Conservation (phyloP, 2,797 vertebrate genomes). For the Podarcis siculus region DNA sequence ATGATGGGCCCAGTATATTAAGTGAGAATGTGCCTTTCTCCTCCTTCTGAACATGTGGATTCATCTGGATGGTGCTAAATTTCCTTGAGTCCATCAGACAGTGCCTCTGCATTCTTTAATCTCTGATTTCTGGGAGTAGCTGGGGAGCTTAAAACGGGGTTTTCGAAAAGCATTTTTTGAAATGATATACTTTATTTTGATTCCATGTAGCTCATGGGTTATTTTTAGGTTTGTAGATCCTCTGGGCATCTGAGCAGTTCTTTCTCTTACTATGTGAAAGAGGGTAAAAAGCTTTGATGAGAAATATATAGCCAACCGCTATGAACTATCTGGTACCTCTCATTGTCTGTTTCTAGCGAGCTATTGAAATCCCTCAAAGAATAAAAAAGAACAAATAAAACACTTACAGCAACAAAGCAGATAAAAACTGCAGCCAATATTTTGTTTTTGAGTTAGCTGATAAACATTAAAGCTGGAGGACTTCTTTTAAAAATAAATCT, state of each 20-base stretch:
- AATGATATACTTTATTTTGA: not conserved
- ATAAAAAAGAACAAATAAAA: no score
- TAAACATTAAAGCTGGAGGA: not conserved
- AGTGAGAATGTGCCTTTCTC: not conserved
- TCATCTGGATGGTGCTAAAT: slow-evolving; percentile 7
- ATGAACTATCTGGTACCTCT: no score
- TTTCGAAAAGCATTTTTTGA: not conserved
- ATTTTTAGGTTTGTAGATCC: no score
- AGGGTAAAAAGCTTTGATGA: no score
- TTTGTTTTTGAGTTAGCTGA: not conserved
- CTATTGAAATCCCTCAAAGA: no score
- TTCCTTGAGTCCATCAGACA: not conserved
- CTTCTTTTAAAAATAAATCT: not conserved
- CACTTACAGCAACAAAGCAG: no score
- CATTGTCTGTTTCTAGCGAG: no score
- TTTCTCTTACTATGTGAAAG: no score
- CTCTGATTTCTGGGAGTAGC: not conserved
- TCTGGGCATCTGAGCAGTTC: not conserved
- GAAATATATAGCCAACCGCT: no score
- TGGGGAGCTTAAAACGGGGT: not conserved
- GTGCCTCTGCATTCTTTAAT: not conserved
- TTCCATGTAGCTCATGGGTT: not conserved
- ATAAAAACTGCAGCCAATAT: not conserved
- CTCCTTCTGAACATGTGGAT: not conserved
- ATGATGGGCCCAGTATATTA: not conserved